These are phyloP conservation scores for Drosophila demipolita DNA, from an alignment of 2,888 invertebrate genomes.

Conservation along the genomic window DNA sequence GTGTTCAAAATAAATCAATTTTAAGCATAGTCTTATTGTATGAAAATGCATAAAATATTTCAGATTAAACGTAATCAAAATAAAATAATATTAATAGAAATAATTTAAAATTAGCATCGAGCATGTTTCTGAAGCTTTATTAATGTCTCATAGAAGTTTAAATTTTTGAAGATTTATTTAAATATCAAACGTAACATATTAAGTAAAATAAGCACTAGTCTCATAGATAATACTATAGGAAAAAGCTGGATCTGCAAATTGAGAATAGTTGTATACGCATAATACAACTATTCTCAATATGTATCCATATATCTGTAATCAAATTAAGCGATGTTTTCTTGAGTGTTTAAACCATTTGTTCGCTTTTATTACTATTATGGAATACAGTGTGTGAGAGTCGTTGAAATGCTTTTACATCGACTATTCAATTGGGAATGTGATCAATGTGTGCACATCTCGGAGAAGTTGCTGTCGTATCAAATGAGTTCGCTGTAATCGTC, in stretches of 20 bases:
- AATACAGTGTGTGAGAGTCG: neutral
- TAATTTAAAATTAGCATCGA: neutral
- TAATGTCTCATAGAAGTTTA: neutral
- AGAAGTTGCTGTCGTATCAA: slow-evolving; percentile 14
- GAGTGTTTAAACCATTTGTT: neutral
- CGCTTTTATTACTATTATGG: neutral
- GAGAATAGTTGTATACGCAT: neutral
- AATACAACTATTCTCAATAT: too few relatives aligned
- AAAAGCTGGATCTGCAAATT: neutral
- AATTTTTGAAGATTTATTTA: neutral
- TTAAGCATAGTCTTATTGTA: neutral
- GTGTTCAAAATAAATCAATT: too few relatives aligned
- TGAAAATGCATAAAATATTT: neutral
- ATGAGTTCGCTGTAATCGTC: slow-evolving; percentile 27
- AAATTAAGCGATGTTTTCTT: neutral
- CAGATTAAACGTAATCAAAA: neutral
- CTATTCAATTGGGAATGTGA: slow-evolving; percentile 37
- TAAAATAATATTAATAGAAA: neutral
- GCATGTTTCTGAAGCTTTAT: neutral
- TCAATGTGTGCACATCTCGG: slow-evolving; percentile 10
- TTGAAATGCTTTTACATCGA: neutral
- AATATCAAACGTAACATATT: neutral
- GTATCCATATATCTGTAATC: neutral
- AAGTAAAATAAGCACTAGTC: neutral
- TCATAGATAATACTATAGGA: too few relatives aligned